phyloP scores from a whole-genome alignment of 1,140 invertebrate species.

The Aphidius ervi region DNA sequence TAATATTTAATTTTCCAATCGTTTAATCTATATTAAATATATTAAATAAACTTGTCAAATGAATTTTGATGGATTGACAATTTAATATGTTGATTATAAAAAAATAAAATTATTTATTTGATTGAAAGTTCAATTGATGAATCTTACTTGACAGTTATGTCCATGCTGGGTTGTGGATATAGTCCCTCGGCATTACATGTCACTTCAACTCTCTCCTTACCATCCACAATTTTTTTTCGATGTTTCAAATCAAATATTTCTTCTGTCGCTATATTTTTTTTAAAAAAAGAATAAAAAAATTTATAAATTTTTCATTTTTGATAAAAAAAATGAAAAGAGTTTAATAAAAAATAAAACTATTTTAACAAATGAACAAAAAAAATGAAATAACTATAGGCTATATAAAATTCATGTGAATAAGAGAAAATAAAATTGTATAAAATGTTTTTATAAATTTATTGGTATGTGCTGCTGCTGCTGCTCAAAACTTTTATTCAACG shows the following conservation, averaged over 20 bases:
- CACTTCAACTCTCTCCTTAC: conserved; percentile 46
- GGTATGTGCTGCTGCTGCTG: conserved; percentile 1
- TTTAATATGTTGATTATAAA: neutral
- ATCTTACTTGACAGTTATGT: conserved; percentile 49
- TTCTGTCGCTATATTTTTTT: conserved; percentile 42
- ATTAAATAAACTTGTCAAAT: no score
- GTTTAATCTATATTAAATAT: no score
- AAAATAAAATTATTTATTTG: neutral
- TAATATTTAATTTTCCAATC: neutral
- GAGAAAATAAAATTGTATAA: conserved; percentile 4
- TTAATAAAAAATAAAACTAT: neutral
- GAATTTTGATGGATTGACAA: no score
- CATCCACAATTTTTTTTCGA: conserved; percentile 35
- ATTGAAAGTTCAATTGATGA: neutral
- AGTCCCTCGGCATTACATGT: conserved; percentile 49
- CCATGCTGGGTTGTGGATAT: conserved; percentile 48
- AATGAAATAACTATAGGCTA: conserved; percentile 1
- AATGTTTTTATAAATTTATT: conserved; percentile 13
- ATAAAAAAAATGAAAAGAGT: neutral
- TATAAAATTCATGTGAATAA: conserved; percentile 9
- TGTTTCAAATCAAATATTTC: conserved; percentile 44
- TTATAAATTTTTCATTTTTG: neutral
- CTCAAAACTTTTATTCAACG: conserved; percentile 13
- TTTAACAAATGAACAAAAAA: conserved; percentile 13
- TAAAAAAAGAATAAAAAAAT: conserved; percentile 1